Evolutionary conservation across 2,797 vertebrate species (phyloP), one percentile per base, ranked within the genome.

Genomic region (Hoplostethus mediterraneus): DNA sequence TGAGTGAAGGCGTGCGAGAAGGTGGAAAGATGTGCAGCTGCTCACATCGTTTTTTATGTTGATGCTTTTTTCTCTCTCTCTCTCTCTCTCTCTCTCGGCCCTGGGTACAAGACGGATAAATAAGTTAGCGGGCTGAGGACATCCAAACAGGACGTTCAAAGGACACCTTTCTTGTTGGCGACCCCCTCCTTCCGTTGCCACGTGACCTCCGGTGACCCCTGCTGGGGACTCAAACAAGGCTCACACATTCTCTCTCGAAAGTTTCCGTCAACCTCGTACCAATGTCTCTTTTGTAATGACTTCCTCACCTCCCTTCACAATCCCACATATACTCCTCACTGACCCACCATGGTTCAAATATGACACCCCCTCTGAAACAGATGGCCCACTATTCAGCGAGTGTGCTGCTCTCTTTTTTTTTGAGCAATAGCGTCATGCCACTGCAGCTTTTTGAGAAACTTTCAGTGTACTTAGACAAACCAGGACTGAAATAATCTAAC

Each of bases 221-320:
- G 17, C 64, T 14, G 33, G 25, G 25, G 61, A 70, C 76, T 74
- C 88, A 92, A 95, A 88, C 89, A 71, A 25, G 63, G 71, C 90
- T 87, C 91, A 92, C 83, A 85, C 70, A 68, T 90, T 72, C 85
- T 36, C 71, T 14, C 55, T 85, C 90, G 86, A 93, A 85, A 93
- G 87, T 94, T 91, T 75, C 85, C 84, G 82, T 90, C 79, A 89
- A 79, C 77, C 89, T 87, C 51, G 55, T 52, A 75, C 90, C 94
- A 91, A 92, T 73, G 83, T 81, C 65, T 75, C 64, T 87, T 89
- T 90, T 84, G 83, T 88, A 85, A 77, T 76, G 65, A 58, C 78
- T 90, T 75, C 63, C 80, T 85, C 85, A 75, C 51, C 69, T 81
- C 77, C 65, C 77, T 61, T 47, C 73, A 61, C 36, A 1, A 61